Conservation (phyloP, 2,888 invertebrate genomes). For the Microctonus hyperodae region DNA sequence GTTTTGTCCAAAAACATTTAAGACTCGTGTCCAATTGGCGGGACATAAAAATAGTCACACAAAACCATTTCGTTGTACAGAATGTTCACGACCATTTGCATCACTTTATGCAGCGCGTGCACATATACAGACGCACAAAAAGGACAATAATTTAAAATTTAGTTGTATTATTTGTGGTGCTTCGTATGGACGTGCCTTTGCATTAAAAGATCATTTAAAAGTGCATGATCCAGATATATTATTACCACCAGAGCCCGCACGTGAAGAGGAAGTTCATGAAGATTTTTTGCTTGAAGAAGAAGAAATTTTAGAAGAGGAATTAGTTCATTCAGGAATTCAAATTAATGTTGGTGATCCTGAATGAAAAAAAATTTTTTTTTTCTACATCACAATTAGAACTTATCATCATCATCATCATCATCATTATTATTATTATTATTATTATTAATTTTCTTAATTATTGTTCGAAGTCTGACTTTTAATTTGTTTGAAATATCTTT, state of each 20-base stretch:
- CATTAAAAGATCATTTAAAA: conserved; percentile 76
- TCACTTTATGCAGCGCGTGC: conserved; percentile 78
- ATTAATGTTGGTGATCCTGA: conserved; percentile 36
- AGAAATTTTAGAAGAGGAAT: conserved; percentile 37
- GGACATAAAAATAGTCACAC: conserved; percentile 84
- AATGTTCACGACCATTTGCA: conserved; percentile 78
- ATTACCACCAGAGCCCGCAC: conserved; percentile 54
- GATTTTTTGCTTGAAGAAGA: conserved; percentile 53
- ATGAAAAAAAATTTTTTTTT: conserved; percentile 38
- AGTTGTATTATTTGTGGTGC: conserved; percentile 78
- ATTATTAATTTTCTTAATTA: neutral
- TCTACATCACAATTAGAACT: too few relatives aligned
- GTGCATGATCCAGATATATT: conserved; percentile 67
- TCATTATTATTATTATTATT: neutral
- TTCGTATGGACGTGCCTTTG: conserved; percentile 77
- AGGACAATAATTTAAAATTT: conserved; percentile 75
- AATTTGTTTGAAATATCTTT: too few relatives aligned
- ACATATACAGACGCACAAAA: conserved; percentile 78
- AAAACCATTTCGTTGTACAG: conserved; percentile 79
- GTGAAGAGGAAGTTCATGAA: conserved; percentile 56
- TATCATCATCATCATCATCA: too few relatives aligned
- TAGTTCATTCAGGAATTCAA: conserved; percentile 11
- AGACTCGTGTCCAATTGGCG: conserved; percentile 79
- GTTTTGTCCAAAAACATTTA: conserved; percentile 80
- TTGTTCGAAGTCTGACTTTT: too few relatives aligned